Base-by-base conservation (phyloP, 2,113 vertebrate genomes). In the Rhinolophus ferrumequinum region DNA sequence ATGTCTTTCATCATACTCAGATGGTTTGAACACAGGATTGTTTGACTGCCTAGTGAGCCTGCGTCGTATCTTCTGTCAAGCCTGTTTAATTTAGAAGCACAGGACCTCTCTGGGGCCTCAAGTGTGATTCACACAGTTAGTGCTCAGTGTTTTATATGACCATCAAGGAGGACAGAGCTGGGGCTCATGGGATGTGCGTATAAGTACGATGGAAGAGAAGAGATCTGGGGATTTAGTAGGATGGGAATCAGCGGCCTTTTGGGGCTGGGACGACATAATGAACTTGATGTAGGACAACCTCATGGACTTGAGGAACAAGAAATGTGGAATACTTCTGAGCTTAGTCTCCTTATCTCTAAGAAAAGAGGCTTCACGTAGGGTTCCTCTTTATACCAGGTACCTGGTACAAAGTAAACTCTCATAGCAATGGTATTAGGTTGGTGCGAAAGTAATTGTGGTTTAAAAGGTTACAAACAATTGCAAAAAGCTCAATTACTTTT, bases 101-200 rank as follows among this genome's bases (percentile, higher is more conserved):
- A 30, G 41, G n/a, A 16, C 30, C 16, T 83, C 52, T 8, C 1
- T 67, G 60, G 41, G 26, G 60, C n/a, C 73, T 38, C 70, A n/a
- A 16, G 33, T 30, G 8, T 38, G 64, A 75, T 35, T 62, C 28
- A 41, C 8, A 7, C 22, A 19, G 21, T n/a, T 64, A 70, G 24
- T 41, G 5, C 14, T 75, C 28, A 54, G 28, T 24, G 41, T 82
- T 87, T 81, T 6, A 66, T 26, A 70, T 60, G 9, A 41, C 16
- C 33, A 3, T 1, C 1, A 26, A 82, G 18, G 54, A 84, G 8
- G 26, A n/a, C 30, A 79, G 70, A 83, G 26, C 58, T 47, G 79
- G 38, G 30, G 4, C 28, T 56, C 18, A 14, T 8, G 24, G 50
- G 4, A 47, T 41, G 24, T 9, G 28, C 1, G 3, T 26, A 0